Evolutionary conservation across 2,888 invertebrate species (phyloP).

Genomic region (Clivina fossor): DNA sequence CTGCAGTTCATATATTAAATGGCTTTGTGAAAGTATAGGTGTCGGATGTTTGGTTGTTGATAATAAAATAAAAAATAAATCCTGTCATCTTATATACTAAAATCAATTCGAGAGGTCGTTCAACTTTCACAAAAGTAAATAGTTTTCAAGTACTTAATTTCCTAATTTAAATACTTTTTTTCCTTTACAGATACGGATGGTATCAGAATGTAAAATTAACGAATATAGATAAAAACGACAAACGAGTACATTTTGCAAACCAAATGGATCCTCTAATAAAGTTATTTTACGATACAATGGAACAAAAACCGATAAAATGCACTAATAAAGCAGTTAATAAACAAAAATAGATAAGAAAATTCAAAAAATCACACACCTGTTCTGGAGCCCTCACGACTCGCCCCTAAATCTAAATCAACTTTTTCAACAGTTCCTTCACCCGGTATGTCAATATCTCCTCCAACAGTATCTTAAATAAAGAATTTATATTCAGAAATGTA

Average conservation of each 20-base stretch:
- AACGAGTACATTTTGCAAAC: conserved; percentile 53
- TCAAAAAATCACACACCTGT: no score
- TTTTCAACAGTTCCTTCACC: conserved; percentile 60
- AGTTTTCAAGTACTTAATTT: background rate
- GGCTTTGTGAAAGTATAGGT: no score
- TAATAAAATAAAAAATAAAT: no score
- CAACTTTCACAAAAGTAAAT: no score
- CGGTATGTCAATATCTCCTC: conserved; percentile 52
- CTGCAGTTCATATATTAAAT: no score
- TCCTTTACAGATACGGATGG: conserved; percentile 54
- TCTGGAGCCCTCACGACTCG: conserved; percentile 83
- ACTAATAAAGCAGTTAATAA: background rate
- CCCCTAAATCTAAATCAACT: conserved; percentile 78
- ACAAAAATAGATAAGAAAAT: conserved; percentile 24
- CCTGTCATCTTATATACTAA: no score
- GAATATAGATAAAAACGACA: conserved; percentile 44
- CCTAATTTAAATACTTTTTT: no score
- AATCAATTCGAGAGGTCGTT: no score
- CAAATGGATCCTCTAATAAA: conserved; percentile 50
- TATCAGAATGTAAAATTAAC: conserved; percentile 52
- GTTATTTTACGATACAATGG: conserved; percentile 44
- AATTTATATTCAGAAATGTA: no score
- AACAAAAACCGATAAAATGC: no score
- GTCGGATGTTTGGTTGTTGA: no score
- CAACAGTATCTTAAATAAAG: conserved; percentile 52